Evolutionary conservation across 2,113 vertebrate species (phyloP), one percentile per base, ranked within the genome.

Genomic region (Corythaixoides concolor): DNA sequence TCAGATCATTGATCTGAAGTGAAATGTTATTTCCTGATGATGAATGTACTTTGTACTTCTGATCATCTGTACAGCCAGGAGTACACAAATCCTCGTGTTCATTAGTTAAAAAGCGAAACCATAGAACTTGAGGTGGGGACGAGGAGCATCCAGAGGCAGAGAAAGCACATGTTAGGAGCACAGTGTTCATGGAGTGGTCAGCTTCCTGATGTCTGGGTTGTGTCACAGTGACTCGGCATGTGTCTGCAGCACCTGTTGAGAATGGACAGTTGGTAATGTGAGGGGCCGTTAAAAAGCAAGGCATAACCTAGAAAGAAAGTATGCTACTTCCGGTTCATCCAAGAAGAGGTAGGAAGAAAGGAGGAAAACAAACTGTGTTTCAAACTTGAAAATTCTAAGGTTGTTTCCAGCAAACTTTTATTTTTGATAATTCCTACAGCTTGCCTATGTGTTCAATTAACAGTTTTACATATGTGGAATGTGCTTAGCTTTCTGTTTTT

Each of bases 41-140:
- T 49, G 23, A 15, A 8, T 24, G 30, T n/a, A 94, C 78, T 49
- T 64, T 69, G 67, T 98, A 98, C 77, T 98, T 98, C 14, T 79
- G 66, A 0, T 33, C 12, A 10, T 97, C 32, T 19, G 0, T 85
- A 66, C 97, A 97, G 10, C 1, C 17, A 2, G 83, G 53, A 50
- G 24, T 66, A 39, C 97, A 97, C 52, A 98, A 52, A 33, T n/a
- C 68, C 88, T 98, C 93, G 0, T 96, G 56, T 26, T 37, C 7
- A 0, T 88, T 52, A 13, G 64, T 24, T 17, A 97, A 72, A 37
- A 97, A 97, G 37, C 98, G 98, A 88, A 98, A 98, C 98, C 98
- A 98, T 30, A 98, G 95, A 13, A 93, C 52, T 12, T 63, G 8
- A 6, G 59, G 92, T 8, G 2, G 2, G 16, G 30, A 2, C 0